Conservation (phyloP, 2,888 invertebrate species). For the Stenodema calcarata region DNA sequence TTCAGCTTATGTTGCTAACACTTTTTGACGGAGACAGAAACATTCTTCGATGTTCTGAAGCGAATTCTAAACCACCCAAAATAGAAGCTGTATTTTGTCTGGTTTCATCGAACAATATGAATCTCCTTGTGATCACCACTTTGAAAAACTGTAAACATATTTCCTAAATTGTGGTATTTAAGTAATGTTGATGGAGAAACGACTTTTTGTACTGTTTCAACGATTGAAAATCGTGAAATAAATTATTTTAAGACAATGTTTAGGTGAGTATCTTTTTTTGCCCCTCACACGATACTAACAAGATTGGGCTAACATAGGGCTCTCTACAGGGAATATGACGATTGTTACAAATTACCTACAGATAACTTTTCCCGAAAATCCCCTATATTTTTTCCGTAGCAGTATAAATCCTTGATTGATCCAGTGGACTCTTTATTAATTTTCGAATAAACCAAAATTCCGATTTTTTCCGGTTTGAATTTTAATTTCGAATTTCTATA, state of each 20-base stretch:
- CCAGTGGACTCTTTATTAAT: too few species aligned
- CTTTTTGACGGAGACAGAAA: background rate
- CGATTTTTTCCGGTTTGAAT: too few species aligned
- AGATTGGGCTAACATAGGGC: too few species aligned
- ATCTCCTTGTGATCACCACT: background rate
- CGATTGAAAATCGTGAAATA: background rate
- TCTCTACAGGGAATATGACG: too few species aligned
- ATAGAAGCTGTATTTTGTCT: background rate
- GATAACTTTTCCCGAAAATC: too few species aligned
- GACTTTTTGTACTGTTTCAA: background rate
- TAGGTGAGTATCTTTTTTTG: too few species aligned
- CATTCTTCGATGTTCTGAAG: background rate
- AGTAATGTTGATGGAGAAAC: background rate
- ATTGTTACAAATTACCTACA: too few species aligned
- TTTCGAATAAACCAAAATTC: too few species aligned
- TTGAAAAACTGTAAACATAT: background rate
- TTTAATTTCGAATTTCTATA: too few species aligned
- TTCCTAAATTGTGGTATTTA: background rate
- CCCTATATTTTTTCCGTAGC: too few species aligned
- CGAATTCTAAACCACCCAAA: background rate
- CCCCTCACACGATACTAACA: too few species aligned
- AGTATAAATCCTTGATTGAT: too few species aligned
- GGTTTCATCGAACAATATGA: background rate
- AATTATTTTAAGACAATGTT: background rate
- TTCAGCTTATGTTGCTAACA: background rate